Percentiles rank a stretch among this genome's conserved stretches.
phyloP scores from a whole-genome alignment of 1,140 invertebrate genomes.

The Spodoptera frugiperda region DNA sequence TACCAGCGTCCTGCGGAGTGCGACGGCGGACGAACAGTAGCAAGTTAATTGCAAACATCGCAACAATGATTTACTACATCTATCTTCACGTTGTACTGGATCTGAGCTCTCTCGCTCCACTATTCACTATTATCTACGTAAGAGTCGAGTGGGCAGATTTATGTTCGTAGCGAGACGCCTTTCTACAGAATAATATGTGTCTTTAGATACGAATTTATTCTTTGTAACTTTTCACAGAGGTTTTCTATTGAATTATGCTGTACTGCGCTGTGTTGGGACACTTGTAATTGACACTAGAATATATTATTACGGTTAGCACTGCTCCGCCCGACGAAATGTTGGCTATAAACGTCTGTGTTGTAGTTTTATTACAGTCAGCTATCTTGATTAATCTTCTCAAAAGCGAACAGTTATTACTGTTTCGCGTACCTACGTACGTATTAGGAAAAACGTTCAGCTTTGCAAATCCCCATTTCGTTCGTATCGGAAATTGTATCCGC shows the following conservation, averaged over 20 bases:
- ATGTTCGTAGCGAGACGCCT: conserved; percentile 43
- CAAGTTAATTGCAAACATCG: conserved; percentile 47
- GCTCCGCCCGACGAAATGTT: not conserved
- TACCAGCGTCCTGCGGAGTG: not conserved
- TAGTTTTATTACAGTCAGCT: not conserved
- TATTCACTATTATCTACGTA: conserved; percentile 46
- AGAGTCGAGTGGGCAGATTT: conserved; percentile 46
- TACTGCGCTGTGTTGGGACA: not conserved
- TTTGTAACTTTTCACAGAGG: conserved; percentile 23
- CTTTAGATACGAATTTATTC: conserved; percentile 41
- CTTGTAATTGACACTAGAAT: conserved; percentile 39
- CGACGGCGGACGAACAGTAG: conserved; percentile 6
- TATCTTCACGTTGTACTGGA: conserved; percentile 37
- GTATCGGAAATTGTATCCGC: too few relatives aligned
- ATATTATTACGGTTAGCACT: conserved; percentile 15
- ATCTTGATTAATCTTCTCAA: not conserved
- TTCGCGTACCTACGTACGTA: not conserved
- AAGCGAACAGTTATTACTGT: not conserved
- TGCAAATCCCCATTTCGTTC: too few relatives aligned
- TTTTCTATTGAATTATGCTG: conserved; percentile 42
- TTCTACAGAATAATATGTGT: conserved; percentile 44
- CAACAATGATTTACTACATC: conserved; percentile 40
- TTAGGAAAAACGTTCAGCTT: too few relatives aligned
- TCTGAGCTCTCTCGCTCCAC: conserved; percentile 38
- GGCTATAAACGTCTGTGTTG: not conserved